phyloP scores from a whole-genome alignment of 53 echinoderm and acorn worm genomes.

The Holothuria scabra region DNA sequence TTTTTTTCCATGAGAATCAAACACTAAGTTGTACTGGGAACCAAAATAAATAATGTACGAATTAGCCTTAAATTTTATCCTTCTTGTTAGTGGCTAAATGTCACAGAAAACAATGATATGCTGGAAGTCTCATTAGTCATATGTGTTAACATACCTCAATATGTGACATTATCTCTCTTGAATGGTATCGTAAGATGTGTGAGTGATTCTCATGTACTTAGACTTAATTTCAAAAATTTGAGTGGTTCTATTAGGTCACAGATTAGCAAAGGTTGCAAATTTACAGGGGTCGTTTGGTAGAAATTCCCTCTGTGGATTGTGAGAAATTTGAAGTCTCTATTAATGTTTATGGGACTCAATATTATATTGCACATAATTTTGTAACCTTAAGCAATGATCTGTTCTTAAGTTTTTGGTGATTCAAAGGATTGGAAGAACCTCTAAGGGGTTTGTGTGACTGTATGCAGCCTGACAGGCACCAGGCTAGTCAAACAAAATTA shows the following conservation, averaged over 20 bases:
- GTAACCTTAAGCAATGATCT: conserved; percentile 41
- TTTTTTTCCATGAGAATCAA: no score
- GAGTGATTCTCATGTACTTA: not conserved
- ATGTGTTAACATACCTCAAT: no score
- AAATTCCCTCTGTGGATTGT: conserved; percentile 38
- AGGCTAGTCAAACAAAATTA: conserved; percentile 44
- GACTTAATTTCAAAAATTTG: conserved; percentile 18
- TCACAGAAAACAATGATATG: no score
- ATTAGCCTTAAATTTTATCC: no score
- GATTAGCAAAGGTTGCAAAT: conserved; percentile 35
- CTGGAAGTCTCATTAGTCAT: no score
- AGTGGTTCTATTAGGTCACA: conserved; percentile 37
- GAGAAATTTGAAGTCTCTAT: conserved; percentile 40
- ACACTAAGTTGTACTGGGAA: no score
- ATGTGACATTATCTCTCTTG: no score
- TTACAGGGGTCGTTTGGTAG: conserved; percentile 13
- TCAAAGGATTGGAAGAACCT: conserved; percentile 27
- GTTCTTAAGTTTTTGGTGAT: conserved; percentile 1
- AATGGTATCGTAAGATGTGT: not conserved
- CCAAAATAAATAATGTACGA: no score
- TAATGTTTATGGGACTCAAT: conserved; percentile 30
- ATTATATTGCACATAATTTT: conserved; percentile 37
- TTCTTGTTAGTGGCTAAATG: no score
- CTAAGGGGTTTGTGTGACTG: conserved; percentile 28
- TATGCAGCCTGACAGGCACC: conserved; percentile 36